These are phyloP conservation scores for Ophion slaviceki DNA, from an alignment of 2,888 invertebrate species.

Conservation along the genomic window DNA sequence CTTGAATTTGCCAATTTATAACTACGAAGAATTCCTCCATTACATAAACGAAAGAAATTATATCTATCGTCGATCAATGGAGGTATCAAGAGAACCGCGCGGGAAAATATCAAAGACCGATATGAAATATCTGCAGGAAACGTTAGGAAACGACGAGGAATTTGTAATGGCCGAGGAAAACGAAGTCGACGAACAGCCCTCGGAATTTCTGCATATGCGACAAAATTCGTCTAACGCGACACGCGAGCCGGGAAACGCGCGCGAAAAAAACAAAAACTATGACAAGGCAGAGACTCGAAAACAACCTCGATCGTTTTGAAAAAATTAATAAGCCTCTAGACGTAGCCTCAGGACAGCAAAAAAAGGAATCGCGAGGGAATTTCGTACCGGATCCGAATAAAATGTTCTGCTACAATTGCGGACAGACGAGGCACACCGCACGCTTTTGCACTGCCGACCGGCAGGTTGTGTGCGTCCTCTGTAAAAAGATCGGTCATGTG, in stretches of 20 bases:
- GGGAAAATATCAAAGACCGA: background rate
- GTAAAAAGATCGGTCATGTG: conserved; percentile 28
- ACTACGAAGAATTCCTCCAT: conserved; percentile 34
- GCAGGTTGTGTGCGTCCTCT: conserved; percentile 32
- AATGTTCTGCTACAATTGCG: conserved; percentile 46
- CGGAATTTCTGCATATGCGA: background rate
- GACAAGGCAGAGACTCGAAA: conserved; percentile 43
- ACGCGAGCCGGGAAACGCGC: no score
- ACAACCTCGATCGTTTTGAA: conserved; percentile 24
- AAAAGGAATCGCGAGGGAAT: background rate
- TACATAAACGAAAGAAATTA: conserved; percentile 42
- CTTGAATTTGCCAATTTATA: conserved; percentile 24
- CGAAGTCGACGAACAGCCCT: background rate
- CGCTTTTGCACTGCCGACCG: conserved; percentile 43
- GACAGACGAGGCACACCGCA: conserved; percentile 30
- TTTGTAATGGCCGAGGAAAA: background rate
- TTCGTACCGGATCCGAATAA: conserved; percentile 8
- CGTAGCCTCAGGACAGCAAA: background rate
- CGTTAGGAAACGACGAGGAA: no score
- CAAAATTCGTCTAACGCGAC: no score
- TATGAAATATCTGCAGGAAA: background rate
- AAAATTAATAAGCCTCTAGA: background rate
- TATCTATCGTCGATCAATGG: conserved; percentile 40
- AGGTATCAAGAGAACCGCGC: conserved; percentile 22
- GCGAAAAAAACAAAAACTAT: conserved; percentile 6